phyloP scores from a whole-genome alignment of 2,888 invertebrate species.

The Adineta ricciae region DNA sequence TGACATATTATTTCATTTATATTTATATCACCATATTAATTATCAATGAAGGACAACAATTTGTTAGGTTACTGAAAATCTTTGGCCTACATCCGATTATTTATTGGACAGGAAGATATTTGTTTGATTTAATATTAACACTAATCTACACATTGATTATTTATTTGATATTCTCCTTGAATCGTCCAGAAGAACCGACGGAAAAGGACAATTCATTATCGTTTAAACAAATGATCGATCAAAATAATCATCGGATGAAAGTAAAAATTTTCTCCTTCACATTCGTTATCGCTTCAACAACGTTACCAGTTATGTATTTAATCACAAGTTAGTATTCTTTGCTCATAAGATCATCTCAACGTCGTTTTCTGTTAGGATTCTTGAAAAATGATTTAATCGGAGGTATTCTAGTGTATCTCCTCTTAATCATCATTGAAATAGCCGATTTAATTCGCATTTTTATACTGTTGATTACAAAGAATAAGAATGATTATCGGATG shows the following conservation, averaged over 20 bases:
- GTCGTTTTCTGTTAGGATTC: not conserved
- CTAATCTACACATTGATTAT: not conserved
- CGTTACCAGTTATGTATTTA: not conserved
- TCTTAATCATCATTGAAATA: not conserved
- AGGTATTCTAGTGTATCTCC: not conserved
- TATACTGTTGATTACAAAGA: not conserved
- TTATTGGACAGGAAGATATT: not conserved
- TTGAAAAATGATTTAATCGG: not conserved
- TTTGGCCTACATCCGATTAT: conserved; percentile 1
- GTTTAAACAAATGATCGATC: not conserved
- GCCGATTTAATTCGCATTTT: not conserved
- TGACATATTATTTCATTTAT: not conserved
- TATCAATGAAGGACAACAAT: not conserved
- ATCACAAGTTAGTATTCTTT: not conserved
- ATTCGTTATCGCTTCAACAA: not conserved
- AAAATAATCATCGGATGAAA: not conserved
- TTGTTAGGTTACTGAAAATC: not conserved
- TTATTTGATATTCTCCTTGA: not conserved
- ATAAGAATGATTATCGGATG: no score
- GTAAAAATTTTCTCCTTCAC: not conserved
- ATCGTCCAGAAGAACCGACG: not conserved
- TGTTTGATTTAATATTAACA: not conserved
- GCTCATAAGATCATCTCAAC: no score
- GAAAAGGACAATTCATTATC: not conserved
- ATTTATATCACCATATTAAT: not conserved